Base-by-base conservation (phyloP, 1,140 invertebrate species). In the Bicyclus anynana region DNA sequence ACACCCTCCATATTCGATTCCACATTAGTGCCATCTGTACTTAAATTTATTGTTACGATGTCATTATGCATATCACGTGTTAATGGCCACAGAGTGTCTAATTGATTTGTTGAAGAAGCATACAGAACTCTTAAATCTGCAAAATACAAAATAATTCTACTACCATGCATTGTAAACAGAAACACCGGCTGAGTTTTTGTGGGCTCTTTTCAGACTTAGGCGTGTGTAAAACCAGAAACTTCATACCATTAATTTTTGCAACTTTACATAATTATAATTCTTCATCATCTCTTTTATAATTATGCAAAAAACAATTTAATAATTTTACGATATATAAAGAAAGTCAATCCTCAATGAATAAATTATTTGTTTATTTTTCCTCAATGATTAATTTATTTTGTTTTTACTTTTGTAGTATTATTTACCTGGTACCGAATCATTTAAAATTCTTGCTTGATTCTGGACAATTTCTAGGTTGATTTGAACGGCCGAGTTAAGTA, bases 61-160 rank as follows among this genome's bases (percentile, higher is more conserved):
- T 86, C 83, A 16, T 72, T 74, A 21, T 81, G 72, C 72, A 81
- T 77, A 48, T 88, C 80, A 4, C 83, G 67, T 5, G 85, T 84
- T 40, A 86, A 69, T 46, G 63, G 70, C 74, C 77, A 86, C 17
- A 88, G 33, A 26, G 68, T 74, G 17, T 85, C 77, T 6, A 72
- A 65, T 26, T 88, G 85, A 57, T 85, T 85, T 0, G 74, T 67
- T 5, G 79, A 60, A 18, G 76, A 85, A 10, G 82, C 80, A 52
- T 72, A 88, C 5, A 85, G 17, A 29, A 88, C 62, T 44, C 80
- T 72, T 37, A 86, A 50, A 65, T 86, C 85, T 88, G 66, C 29
- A 33, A 33, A 10, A 33, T n/a, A 35, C 12, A 5, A 35, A 35
- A 3, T 12, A 2, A 5, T 12, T 5, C 7, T 4, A 23, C 23